phyloP scores from a whole-genome alignment of 2,113 vertebrate genomes.

The Cephalopterus ornatus region DNA sequence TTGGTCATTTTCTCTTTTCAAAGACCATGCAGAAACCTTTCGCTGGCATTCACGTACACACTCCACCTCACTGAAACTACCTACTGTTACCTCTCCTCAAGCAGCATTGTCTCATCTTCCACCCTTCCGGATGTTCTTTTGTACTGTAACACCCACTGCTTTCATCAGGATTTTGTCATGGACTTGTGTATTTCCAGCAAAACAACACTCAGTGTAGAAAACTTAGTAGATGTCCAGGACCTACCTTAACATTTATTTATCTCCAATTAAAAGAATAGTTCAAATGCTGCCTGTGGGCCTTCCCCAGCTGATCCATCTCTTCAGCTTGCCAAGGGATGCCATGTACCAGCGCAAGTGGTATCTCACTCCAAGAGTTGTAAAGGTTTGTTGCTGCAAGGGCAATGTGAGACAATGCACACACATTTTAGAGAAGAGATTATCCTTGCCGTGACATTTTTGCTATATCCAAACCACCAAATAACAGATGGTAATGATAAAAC shows the following conservation, averaged over 20 bases:
- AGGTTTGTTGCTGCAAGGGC: not conserved
- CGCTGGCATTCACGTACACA: not conserved
- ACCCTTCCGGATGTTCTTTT: not conserved
- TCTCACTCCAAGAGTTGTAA: not conserved
- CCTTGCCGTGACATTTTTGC: not conserved
- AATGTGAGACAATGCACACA: accelerated
- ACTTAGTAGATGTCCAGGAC: not conserved
- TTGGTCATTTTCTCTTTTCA: not conserved
- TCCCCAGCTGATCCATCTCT: not conserved
- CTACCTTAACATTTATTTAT: not conserved
- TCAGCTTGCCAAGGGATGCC: not conserved
- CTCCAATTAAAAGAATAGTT: not conserved
- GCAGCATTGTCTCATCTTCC: not conserved
- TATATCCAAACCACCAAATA: not conserved
- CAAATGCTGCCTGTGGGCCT: not conserved
- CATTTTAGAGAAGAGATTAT: not conserved
- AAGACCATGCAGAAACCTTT: not conserved
- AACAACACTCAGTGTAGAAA: accelerated
- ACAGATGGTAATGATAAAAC: not conserved
- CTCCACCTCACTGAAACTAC: not conserved
- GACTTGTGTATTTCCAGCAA: not conserved
- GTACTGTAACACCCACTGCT: not conserved
- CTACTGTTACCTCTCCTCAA: not conserved
- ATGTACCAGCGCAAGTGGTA: too few relatives aligned
- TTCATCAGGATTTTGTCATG: not conserved